Evolutionary conservation across 2,113 vertebrate species (phyloP), one percentile per base, ranked within the genome.

Genomic region (Pomatostomus ruficeps): DNA sequence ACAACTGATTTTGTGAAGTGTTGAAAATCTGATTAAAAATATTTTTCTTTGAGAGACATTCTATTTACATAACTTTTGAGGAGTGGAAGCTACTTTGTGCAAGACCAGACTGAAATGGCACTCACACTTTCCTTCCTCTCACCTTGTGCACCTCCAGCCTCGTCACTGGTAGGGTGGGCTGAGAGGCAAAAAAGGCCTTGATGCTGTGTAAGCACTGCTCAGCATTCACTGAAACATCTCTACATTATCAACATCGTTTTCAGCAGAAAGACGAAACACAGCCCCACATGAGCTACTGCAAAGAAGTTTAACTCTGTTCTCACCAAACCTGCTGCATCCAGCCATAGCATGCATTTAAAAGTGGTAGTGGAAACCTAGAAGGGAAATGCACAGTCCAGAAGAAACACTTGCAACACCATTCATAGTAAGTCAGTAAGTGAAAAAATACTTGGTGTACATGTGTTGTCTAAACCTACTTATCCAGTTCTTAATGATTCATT

Each of bases 241-340:
- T 26, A 1, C 13, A 7, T 21, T 33, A 9, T 14, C 40, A 36
- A 21, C 7, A 36, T 26, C 0, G 0, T 52, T 62, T 62, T 17
- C 22, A 72, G 45, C 31, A 31, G 66, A 51, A 43, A 16, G 26
- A 26, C 13, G 62, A 52, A 83, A 21, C 45, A 42, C 45, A 62
- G 4, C 38, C 17, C 12, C 18, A 17, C 22, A 3, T 4, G 14
- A 62, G 46, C 55, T 45, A 11, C 33, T 72, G 67, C 28, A 26
- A 52, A 36, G 17, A 62, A 52, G 38, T 36, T 17, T 17, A 62
- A 33, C 26, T 36, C 38, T 72, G 22, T 52, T 17, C 26, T 11
- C 52, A 26, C 1, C 4, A 72, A 45, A 54, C 18, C 14, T 2
- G 1, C 28, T 63, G 23, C 57, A 72, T 54, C 33, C 40, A 62